Base-by-base conservation (phyloP, 2,113 vertebrate species). In the Petrocephalus zakoni region DNA sequence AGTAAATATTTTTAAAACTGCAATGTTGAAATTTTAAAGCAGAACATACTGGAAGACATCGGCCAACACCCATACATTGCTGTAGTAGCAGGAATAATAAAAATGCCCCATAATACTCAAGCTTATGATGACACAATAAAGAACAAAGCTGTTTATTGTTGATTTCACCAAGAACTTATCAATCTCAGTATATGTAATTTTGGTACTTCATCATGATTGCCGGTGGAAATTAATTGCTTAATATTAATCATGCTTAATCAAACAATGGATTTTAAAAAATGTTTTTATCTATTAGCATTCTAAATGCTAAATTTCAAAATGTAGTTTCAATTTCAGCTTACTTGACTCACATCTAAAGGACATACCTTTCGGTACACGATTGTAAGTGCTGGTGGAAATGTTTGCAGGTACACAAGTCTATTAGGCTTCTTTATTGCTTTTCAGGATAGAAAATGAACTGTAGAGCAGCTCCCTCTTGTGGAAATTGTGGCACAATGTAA, bases 391-490 rank as follows among this genome's bases (percentile, higher is more conserved):
- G 82, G 88, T 85, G 72, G 56, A 90, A 91, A 91, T 86, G 87
- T 85, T 90, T 91, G 91, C 90, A 89, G 89, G 90, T 85, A 88
- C 89, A 64, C 81, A 22, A 72, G 87, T 64, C 52, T 53, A 47
- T 52, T 78, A 72, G 72, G 19, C 88, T 55, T 85, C 47, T 56
- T 85, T 86, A 25, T 85, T 85, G 19, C 19, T 68, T 52, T 61
- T 37, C 29, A 86, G 88, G 42, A 61, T 91, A 92, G 89, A 91
- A 95, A 95, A 97, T 96, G 95, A 93, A 95, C 95, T 98, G 97
- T 97, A 95, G 96, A 97, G 96, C 96, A 97, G 97, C 98, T 97
- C 97, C 97, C 98, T 99, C 98, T 99, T 97, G 97, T 98, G 98
- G 97, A 94, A 90, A 61, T 89, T 91, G 9, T 86, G 93, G 92